A percentile compares a stretch with the other conserved stretches of the same genome.
Conservation (phyloP, 2,888 invertebrate species). For the Anorthoa munda region DNA sequence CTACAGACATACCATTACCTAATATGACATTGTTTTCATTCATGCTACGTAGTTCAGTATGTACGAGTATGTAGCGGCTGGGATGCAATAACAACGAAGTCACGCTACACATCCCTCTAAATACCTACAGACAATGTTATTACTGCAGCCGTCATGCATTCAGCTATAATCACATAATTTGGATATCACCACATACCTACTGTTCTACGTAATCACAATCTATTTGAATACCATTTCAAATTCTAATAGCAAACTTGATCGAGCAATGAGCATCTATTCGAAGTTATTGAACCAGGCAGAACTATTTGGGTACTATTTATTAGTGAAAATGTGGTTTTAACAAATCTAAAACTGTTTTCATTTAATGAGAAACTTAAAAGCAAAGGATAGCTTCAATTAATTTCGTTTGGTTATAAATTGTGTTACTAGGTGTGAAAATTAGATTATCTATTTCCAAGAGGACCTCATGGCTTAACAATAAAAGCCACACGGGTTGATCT, state of each 20-base stretch:
- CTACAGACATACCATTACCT: conserved; percentile 14
- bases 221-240: conserved; percentile 76
- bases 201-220: conserved; percentile 69
- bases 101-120: conserved; percentile 68
- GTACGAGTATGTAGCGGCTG: conserved; percentile 31
- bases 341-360: conserved; percentile 13
- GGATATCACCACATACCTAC: conserved; percentile 70
- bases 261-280: conserved; percentile 59
- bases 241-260: conserved; percentile 69
- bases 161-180: conserved; percentile 81
- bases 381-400: not conserved
- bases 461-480: too few relatives aligned
- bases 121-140: conserved; percentile 71
- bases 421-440: not conserved
- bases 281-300: conserved; percentile 45
- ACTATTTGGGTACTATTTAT: conserved; percentile 48
- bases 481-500: too few relatives aligned
- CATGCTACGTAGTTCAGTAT: conserved; percentile 64
- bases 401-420: not conserved
- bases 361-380: conserved; percentile 20
- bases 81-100: conserved; percentile 74
- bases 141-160: conserved; percentile 74
- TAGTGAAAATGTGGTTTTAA: conserved; percentile 24
- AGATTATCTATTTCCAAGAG: too few relatives aligned
- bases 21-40: conserved; percentile 65